Conservation (phyloP, 2,797 vertebrate genomes). For the Sebastiscus tertius region DNA sequence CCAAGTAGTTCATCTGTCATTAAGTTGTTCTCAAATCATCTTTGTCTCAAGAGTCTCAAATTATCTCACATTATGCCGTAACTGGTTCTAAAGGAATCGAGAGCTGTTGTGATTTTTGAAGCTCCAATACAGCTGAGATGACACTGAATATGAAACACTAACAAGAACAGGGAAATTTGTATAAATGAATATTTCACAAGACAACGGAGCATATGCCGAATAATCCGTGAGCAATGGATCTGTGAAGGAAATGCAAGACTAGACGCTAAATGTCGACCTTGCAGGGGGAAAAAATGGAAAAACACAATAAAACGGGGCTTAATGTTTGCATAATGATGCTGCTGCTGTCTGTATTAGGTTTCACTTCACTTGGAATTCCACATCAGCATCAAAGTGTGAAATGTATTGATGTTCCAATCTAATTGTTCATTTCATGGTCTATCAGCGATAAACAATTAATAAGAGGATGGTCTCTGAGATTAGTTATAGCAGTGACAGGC, state of each 20-base stretch:
- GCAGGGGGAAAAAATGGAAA: neutral
- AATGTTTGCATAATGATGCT: conserved; percentile 38
- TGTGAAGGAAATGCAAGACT: conserved; percentile 11
- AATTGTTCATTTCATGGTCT: conserved; percentile 82
- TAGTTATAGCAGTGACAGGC: conserved; percentile 49
- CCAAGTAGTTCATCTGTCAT: neutral
- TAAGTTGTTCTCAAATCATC: neutral
- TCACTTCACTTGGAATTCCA: conserved; percentile 53
- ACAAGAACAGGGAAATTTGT: neutral
- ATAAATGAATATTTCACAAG: conserved; percentile 23
- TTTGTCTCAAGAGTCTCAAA: neutral
- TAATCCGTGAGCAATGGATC: conserved; percentile 26
- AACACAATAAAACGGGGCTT: conserved; percentile 1
- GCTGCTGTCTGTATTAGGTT: conserved; percentile 25
- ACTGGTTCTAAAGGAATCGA: neutral
- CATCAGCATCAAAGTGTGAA: conserved; percentile 73
- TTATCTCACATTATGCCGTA: neutral
- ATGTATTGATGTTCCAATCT: conserved; percentile 76
- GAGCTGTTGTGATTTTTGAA: neutral
- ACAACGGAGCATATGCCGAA: conserved; percentile 2
- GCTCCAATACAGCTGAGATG: neutral
- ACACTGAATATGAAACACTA: neutral
- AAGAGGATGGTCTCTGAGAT: conserved; percentile 67
- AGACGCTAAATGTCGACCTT: conserved; percentile 25
- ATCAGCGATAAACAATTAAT: conserved; percentile 82